Conservation (phyloP, 2,888 invertebrate genomes). For the Lasioglossum malachurum region DNA sequence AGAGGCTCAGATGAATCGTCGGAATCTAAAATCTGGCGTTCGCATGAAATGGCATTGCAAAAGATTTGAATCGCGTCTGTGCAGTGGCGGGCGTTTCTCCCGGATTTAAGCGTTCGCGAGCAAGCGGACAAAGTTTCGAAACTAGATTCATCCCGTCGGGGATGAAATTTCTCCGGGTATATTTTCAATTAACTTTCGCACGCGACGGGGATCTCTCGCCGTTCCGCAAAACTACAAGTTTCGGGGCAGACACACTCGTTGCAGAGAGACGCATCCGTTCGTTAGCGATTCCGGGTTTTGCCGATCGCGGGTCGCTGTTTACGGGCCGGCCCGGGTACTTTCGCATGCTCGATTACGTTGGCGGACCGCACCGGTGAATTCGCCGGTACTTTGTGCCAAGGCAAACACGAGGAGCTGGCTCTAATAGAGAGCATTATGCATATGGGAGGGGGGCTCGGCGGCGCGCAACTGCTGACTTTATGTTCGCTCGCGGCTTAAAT, state of each 20-base stretch:
- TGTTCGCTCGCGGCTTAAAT: conserved; percentile 56
- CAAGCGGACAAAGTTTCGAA: neutral
- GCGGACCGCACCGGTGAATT: conserved; percentile 13
- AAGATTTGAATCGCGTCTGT: neutral
- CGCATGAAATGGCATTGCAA: neutral
- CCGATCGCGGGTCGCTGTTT: conserved; percentile 1
- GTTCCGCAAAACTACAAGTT: neutral
- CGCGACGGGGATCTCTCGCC: neutral
- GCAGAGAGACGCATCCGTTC: neutral
- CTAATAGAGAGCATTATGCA: conserved; percentile 64
- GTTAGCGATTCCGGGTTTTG: neutral
- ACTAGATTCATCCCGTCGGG: neutral
- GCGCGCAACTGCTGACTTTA: conserved; percentile 62
- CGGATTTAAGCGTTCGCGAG: neutral
- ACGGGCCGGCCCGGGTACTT: conserved; percentile 11
- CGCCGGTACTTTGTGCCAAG: conserved; percentile 45
- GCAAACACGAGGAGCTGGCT: conserved; percentile 57
- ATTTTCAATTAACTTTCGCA: conserved; percentile 1
- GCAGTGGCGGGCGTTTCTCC: neutral
- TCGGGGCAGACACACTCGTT: neutral
- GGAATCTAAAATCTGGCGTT: neutral
- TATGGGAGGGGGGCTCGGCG: conserved; percentile 23
- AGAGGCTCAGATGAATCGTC: neutral
- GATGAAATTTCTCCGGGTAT: neutral
- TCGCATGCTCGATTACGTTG: conserved; percentile 42